Evolutionary conservation across 2,888 invertebrate genomes (phyloP).

Genomic region (Blera fallax): DNA sequence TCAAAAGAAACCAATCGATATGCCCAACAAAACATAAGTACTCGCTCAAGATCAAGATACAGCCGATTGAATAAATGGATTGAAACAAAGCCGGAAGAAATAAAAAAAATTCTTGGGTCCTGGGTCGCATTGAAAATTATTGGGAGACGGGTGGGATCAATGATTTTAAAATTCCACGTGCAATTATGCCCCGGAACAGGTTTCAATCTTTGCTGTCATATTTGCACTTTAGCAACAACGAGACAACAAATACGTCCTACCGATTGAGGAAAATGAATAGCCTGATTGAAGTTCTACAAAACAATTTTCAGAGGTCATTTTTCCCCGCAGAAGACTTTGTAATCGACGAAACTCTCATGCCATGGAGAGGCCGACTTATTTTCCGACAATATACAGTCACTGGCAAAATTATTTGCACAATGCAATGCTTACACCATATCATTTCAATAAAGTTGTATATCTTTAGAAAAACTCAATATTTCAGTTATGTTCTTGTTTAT

Average conservation of each 20-base stretch:
- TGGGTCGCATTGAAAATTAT: conserved; percentile 56
- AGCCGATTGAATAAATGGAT: conserved; percentile 70
- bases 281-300: neutral
- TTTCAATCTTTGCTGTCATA: conserved; percentile 70
- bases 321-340: conserved; percentile 72
- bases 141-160: conserved; percentile 68
- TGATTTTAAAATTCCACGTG: conserved; percentile 60
- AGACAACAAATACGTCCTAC: neutral
- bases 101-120: conserved; percentile 69
- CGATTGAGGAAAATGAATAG: neutral
- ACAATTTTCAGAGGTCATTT: conserved; percentile 50
- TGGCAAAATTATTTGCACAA: no score
- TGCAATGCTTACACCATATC: no score
- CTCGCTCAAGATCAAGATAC: conserved; percentile 43
- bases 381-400: conserved; percentile 75
- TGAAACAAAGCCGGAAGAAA: conserved; percentile 72
- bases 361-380: conserved; percentile 73
- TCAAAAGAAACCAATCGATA: conserved; percentile 62
- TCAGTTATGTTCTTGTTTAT: no score
- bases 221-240: neutral
- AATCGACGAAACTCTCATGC: conserved; percentile 74
- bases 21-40: conserved; percentile 65
- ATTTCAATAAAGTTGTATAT: no score
- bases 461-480: no score
- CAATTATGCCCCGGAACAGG: conserved; percentile 63